Conservation (phyloP, 1,140 invertebrate genomes). For the Camponotus floridanus region DNA sequence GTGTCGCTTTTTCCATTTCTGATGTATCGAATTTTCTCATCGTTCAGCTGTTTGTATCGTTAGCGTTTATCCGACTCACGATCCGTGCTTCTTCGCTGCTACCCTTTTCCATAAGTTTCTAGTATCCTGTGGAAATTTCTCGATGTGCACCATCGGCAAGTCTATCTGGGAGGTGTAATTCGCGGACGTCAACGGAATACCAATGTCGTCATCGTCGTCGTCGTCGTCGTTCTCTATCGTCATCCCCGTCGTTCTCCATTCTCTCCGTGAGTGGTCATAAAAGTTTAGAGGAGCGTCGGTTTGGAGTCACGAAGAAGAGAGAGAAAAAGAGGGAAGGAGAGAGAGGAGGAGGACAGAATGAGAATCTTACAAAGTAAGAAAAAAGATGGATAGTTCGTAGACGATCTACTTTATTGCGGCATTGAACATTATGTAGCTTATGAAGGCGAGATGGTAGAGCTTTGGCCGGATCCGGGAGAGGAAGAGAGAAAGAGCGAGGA, state of each 20-base stretch:
- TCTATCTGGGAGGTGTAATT: constrained; percentile 72
- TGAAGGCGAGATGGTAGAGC: constrained; percentile 46
- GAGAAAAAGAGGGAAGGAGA: neutral
- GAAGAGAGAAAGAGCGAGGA: neutral
- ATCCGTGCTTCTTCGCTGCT: constrained; percentile 65
- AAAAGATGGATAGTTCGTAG: constrained; percentile 68
- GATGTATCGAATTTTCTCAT: neutral
- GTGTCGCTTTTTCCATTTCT: neutral
- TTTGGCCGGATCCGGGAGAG: constrained; percentile 9
- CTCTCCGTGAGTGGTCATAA: constrained; percentile 61
- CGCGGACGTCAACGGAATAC: constrained; percentile 77
- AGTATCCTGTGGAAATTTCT: constrained; percentile 68
- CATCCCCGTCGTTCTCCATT: constrained; percentile 42
- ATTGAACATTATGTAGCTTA: constrained; percentile 73
- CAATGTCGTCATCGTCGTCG: constrained; percentile 74
- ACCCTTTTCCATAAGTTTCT: constrained; percentile 69
- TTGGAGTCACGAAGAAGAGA: neutral
- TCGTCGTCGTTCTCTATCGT: constrained; percentile 66
- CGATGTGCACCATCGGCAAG: constrained; percentile 25
- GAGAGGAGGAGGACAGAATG: neutral
- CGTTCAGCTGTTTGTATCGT: constrained; percentile 13
- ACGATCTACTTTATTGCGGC: constrained; percentile 73
- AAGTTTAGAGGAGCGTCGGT: constrained; percentile 50
- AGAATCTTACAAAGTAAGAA: constrained; percentile 38
- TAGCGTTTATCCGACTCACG: constrained; percentile 58